Conservation (phyloP, 2,888 invertebrate species). For the Agrypnus murinus region DNA sequence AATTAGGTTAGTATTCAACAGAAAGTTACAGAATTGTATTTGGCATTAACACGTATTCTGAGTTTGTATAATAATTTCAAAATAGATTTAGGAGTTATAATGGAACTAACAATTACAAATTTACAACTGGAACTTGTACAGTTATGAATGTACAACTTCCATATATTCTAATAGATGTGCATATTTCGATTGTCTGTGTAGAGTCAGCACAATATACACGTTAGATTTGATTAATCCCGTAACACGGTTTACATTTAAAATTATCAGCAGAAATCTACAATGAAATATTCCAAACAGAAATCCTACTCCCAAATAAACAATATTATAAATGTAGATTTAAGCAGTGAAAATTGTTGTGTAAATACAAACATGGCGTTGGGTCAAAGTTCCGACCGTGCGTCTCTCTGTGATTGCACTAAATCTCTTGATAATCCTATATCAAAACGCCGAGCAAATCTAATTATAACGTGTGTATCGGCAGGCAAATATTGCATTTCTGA, state of each 20-base stretch:
- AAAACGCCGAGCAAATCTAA: slow-evolving; percentile 43
- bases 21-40: too few species aligned
- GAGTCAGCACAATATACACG: too few species aligned
- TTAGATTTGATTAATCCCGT: not conserved
- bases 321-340: slow-evolving; percentile 11
- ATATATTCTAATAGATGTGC: too few species aligned
- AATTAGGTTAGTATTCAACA: too few species aligned
- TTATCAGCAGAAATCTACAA: slow-evolving; percentile 1
- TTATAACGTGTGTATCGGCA: slow-evolving; percentile 41
- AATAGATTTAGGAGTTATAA: too few species aligned
- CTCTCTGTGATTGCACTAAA: slow-evolving; percentile 20
- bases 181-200: too few species aligned
- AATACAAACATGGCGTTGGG: slow-evolving; percentile 3
- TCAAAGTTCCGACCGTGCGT: slow-evolving; percentile 12
- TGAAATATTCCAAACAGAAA: not conserved
- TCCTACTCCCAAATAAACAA: not conserved
- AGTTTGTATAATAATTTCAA: too few species aligned
- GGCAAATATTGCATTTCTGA: slow-evolving; percentile 43
- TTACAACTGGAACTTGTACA: too few species aligned
- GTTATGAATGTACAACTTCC: too few species aligned
- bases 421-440: slow-evolving; percentile 33
- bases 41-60: too few species aligned
- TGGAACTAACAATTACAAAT: too few species aligned
- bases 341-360: not conserved
- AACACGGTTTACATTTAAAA: not conserved